A percentile compares a stretch with the other conserved stretches of the same genome.
Evolutionary conservation across 1,140 invertebrate genomes (phyloP).

Genomic region (Zaprionus vittiger): DNA sequence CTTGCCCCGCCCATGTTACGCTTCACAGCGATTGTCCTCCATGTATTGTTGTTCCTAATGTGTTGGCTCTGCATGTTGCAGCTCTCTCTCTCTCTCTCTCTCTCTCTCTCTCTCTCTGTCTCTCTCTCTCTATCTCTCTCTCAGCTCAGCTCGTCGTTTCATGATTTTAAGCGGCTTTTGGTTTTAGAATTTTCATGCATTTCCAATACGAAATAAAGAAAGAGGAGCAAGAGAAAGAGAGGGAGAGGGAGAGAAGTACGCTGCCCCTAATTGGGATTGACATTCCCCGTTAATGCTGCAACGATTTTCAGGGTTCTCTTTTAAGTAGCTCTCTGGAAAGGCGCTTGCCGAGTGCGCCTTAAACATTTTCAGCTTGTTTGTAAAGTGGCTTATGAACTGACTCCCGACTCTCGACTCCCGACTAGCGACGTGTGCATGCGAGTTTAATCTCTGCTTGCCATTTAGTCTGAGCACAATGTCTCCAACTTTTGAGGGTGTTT

Average conservation of each 20-base stretch:
- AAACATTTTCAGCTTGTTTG: conserved; percentile 65
- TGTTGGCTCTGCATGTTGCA: conserved; percentile 26
- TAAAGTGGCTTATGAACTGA: conserved; percentile 69
- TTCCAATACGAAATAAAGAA: background rate
- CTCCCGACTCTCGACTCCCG: conserved; percentile 16
- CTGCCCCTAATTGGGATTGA: background rate
- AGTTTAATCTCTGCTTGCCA: conserved; percentile 64
- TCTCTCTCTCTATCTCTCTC: background rate
- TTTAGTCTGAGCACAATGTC: conserved; percentile 57
- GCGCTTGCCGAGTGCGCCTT: conserved; percentile 25
- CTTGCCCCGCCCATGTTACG: conserved; percentile 44
- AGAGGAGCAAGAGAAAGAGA: background rate
- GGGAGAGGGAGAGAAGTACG: background rate
- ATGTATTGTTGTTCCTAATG: conserved; percentile 66
- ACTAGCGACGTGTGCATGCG: conserved; percentile 22
- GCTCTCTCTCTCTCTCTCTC: background rate
- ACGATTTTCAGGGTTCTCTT: conserved; percentile 22
- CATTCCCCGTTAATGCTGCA: background rate
- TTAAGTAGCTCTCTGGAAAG: conserved; percentile 48
- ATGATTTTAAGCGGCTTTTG: conserved; percentile 61
- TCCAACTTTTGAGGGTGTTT: conserved; percentile 19
- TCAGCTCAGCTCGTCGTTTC: conserved; percentile 25
- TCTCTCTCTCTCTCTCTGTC: background rate
- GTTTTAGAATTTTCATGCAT: conserved; percentile 1
- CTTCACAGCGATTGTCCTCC: conserved; percentile 41